Percentiles rank a stretch among this genome's conserved stretches.
phyloP scores from a whole-genome alignment of 2,797 vertebrate species.

The Acropternis orthonyx region DNA sequence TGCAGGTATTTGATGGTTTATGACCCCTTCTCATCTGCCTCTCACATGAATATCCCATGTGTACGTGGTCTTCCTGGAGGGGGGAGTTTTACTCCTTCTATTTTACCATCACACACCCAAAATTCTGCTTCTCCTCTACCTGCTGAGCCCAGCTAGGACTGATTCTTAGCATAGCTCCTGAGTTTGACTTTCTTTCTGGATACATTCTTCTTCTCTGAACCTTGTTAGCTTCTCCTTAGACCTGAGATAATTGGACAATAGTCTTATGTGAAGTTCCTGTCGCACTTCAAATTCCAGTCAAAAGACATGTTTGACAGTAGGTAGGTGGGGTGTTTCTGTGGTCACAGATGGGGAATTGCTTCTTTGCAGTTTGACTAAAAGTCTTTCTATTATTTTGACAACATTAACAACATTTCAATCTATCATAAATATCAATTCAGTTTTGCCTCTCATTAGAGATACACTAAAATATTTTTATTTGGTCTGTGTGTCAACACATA shows the following conservation, averaged over 20 bases:
- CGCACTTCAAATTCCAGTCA: neutral
- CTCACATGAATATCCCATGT: too few relatives aligned
- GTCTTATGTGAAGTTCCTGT: neutral
- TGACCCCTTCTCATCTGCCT: neutral
- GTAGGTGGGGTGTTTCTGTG: neutral
- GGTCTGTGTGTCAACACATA: neutral
- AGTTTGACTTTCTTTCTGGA: neutral
- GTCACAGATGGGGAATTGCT: neutral
- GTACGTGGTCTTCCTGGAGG: neutral
- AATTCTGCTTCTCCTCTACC: neutral
- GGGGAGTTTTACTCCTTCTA: neutral
- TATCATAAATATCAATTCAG: neutral
- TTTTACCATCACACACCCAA: neutral
- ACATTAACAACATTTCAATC: neutral
- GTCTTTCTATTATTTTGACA: neutral
- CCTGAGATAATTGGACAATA: neutral
- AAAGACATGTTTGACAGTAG: neutral
- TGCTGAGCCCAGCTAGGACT: neutral
- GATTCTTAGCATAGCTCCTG: neutral
- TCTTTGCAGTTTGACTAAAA: neutral
- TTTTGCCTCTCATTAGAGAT: neutral
- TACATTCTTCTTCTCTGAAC: neutral
- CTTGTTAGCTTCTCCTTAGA: neutral
- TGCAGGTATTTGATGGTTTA: neutral
- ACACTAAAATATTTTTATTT: neutral